Evolutionary conservation across 2,797 vertebrate genomes (phyloP).

Genomic region (Philypnodon macrostomus): DNA sequence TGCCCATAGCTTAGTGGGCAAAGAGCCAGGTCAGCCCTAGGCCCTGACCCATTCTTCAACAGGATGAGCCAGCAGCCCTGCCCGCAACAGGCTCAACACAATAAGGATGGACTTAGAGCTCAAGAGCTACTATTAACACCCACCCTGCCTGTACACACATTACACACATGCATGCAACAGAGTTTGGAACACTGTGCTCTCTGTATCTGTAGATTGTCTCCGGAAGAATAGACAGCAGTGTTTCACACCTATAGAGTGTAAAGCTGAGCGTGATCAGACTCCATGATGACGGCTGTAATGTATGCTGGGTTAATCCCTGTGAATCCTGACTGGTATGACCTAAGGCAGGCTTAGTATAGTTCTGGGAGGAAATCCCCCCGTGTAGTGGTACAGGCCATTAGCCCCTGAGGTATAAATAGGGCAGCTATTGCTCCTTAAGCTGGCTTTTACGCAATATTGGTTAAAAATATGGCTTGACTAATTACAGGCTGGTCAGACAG

Average conservation of each 20-base stretch:
- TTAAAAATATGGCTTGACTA: conserved; percentile 80
- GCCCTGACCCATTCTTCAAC: conserved; percentile 65
- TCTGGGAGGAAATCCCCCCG: conserved; percentile 73
- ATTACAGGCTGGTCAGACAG: conserved; percentile 70
- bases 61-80: conserved; percentile 66
- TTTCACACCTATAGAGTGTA: conserved; percentile 3
- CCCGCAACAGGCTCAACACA: conserved; percentile 49
- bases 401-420: conserved; percentile 79
- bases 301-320: conserved; percentile 73
- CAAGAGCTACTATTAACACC: conserved; percentile 63
- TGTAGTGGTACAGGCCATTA: conserved; percentile 67
- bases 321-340: conserved; percentile 70
- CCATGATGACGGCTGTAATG: conserved; percentile 49
- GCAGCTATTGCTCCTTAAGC: conserved; percentile 74
- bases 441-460: conserved; percentile 79
- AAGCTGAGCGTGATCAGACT: conserved; percentile 33
- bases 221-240: conserved; percentile 9
- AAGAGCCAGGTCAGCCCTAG: conserved; percentile 57
- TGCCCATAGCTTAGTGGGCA: conserved; percentile 62
- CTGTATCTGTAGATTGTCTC: no score
- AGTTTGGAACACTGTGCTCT: no score
- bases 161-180: conserved; percentile 8
- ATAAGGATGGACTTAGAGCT: conserved; percentile 57
- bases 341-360: conserved; percentile 76
- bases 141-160: conserved; percentile 20